These are phyloP conservation scores for Pardosa pseudoannulata DNA, from an alignment of 2,888 invertebrate species.

Conservation along the genomic window DNA sequence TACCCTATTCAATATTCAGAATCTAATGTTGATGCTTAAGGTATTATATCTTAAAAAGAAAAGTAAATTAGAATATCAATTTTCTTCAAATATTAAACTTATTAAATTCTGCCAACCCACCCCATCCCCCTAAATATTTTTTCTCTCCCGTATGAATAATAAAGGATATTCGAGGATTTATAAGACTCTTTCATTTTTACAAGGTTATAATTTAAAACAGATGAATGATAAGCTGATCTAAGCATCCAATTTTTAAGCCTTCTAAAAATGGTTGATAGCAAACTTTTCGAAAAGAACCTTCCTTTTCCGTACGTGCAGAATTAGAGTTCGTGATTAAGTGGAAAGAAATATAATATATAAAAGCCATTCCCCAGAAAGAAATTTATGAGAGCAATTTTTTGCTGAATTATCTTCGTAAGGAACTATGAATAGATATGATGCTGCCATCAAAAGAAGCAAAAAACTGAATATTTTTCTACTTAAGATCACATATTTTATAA, in stretches of 20 bases:
- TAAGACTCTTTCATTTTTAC: too few species aligned
- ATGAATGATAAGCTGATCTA: background rate
- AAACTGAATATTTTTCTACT: background rate
- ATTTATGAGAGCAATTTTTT: conserved; percentile 2
- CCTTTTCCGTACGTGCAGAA: background rate
- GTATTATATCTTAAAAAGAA: too few species aligned
- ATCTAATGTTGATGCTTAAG: too few species aligned
- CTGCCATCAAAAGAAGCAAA: background rate
- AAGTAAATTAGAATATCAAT: too few species aligned
- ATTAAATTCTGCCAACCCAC: too few species aligned
- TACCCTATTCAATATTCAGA: too few species aligned
- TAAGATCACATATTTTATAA: conserved; percentile 4
- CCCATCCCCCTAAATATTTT: too few species aligned
- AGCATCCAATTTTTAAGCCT: background rate
- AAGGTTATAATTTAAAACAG: background rate
- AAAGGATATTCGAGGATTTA: too few species aligned
- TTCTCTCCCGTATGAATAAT: too few species aligned
- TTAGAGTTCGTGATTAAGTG: conserved; percentile 5
- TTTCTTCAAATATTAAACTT: too few species aligned
- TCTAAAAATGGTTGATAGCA: conserved; percentile 8
- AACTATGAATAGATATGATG: conserved; percentile 3
- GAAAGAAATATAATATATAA: background rate
- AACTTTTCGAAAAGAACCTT: background rate
- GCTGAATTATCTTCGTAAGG: conserved; percentile 10
- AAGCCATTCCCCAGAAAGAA: background rate